Evolutionary conservation across 2,888 invertebrate species (phyloP), one percentile per base, ranked within the genome.

Genomic region (Atherix ibis): DNA sequence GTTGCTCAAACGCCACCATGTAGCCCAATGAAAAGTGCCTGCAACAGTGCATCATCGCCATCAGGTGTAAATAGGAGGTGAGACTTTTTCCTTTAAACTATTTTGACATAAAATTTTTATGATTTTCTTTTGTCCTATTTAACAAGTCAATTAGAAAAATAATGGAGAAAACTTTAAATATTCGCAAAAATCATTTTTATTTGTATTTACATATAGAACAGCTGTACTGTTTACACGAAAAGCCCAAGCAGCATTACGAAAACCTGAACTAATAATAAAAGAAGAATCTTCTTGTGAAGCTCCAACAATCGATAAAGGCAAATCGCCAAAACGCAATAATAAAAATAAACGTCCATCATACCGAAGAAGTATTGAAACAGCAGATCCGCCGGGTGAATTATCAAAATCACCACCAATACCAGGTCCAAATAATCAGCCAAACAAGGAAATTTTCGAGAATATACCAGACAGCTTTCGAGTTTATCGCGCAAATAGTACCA

Each of bases 221-320:
- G 77, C 82, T n/a, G 81, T 83, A 17, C 58, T 83, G 18, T 76
- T 83, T 47, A 78, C 79, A 8, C 67, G 78, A 31, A 82, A 82
- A 56, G 74, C 75, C 2, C 71, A 72, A 49, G 71, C 72, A 2
- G 62, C 64, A 40, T 48, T 62, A 27, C 61, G 67, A 48, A 51
- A 56, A 37, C 61, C 61, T 4, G 54, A 45, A 38, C 18, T 42
- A 24, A 24, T 33, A 2, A 35, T 37, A n/a, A 44, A 44, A 18
- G 44, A 39, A 24, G 48, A 48, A 34, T 44, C 45, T 5, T 46
- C 44, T 22, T 37, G 40, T 30, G 41, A 47, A 4, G 46, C 44
- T 18, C 38, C 46, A 4, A 46, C 48, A 19, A 36, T 46, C 13
- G 44, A 43, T 2, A 40, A 49, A 31, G 37, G 49, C 5, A 60